Percentiles rank a stretch among this genome's conserved stretches.
phyloP scores from a whole-genome alignment of 1,140 invertebrate species.

The Drosophila kepulauana region DNA sequence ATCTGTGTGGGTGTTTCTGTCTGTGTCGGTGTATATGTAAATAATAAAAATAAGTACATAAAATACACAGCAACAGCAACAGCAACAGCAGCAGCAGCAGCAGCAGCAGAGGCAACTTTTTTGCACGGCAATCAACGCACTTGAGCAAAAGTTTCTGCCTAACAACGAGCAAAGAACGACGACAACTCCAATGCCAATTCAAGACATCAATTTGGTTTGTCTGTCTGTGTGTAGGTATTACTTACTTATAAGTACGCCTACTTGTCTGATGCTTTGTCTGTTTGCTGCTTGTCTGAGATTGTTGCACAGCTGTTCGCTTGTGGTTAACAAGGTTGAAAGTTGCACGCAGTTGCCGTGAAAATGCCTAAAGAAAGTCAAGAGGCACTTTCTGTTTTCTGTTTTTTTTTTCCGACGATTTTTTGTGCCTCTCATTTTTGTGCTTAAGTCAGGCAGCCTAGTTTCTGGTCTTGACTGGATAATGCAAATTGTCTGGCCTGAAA shows the following conservation, averaged over 20 bases:
- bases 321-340: constrained; percentile 48
- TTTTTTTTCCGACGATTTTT: constrained; percentile 1
- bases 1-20: constrained; percentile 11
- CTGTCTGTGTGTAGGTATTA: constrained; percentile 15
- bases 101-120: constrained; percentile 59
- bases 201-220: constrained; percentile 62
- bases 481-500: constrained; percentile 39
- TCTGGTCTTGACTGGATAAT: constrained; percentile 41
- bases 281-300: constrained; percentile 51
- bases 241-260: constrained; percentile 23
- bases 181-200: constrained; percentile 47
- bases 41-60: constrained; percentile 76
- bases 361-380: constrained; percentile 65
- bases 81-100: constrained; percentile 3
- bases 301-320: constrained; percentile 66
- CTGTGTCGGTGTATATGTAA: constrained; percentile 54
- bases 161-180: constrained; percentile 34
- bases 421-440: neutral
- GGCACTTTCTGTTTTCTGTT: constrained; percentile 17
- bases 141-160: constrained; percentile 76
- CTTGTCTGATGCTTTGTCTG: constrained; percentile 34
- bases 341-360: constrained; percentile 47
- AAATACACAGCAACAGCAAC: constrained; percentile 50
- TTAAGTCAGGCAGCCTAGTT: constrained; percentile 18
- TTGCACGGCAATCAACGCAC: constrained; percentile 82